These are phyloP conservation scores for Macropis europaea DNA, from an alignment of 2,888 invertebrate species.

Conservation along the genomic window DNA sequence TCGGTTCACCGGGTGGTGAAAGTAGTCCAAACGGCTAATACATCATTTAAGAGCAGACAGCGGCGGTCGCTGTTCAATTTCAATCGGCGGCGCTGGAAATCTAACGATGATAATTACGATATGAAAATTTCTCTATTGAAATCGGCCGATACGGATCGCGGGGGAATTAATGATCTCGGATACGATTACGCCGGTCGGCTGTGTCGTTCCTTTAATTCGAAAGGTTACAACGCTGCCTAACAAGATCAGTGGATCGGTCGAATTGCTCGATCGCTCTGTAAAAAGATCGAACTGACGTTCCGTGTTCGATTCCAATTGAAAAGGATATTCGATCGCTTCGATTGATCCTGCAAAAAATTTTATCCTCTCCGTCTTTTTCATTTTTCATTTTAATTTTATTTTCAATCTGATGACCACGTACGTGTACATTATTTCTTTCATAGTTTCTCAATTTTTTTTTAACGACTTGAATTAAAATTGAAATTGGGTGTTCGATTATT, in stretches of 20 bases:
- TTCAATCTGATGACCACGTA: too few species aligned
- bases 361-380: too few species aligned
- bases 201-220: conserved; percentile 29
- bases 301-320: too few species aligned
- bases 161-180: conserved; percentile 26
- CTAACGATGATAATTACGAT: conserved; percentile 48
- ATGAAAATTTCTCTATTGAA: conserved; percentile 46
- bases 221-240: conserved; percentile 17
- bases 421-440: too few species aligned
- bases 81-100: conserved; percentile 11
- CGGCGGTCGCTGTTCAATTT: conserved; percentile 37
- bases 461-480: too few species aligned
- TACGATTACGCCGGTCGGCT: background rate
- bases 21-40: conserved; percentile 42
- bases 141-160: conserved; percentile 23
- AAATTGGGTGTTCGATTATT: too few species aligned
- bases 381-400: too few species aligned
- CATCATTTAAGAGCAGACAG: conserved; percentile 36
- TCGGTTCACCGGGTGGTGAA: conserved; percentile 21
- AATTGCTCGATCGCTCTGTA: too few species aligned
- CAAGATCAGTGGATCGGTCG: conserved; percentile 17
- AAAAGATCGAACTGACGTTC: too few species aligned
- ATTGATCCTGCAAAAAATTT: too few species aligned
- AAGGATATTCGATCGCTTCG: too few species aligned
- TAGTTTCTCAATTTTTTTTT: too few species aligned